These are phyloP conservation scores for Ascaphus truei DNA, from an alignment of 2,113 vertebrate species.

Conservation along the genomic window DNA sequence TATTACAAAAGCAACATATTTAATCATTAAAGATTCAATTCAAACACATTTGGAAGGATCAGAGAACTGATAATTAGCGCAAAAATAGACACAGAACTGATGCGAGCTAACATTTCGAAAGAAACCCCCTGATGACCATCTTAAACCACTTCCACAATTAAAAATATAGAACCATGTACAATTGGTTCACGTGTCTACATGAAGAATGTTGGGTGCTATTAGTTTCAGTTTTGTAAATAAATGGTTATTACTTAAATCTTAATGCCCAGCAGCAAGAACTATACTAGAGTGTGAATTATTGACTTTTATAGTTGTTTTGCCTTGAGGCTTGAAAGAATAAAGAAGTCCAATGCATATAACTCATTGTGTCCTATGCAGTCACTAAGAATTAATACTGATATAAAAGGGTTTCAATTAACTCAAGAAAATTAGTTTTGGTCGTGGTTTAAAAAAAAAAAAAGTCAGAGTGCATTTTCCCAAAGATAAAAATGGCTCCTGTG, in stretches of 20 bases:
- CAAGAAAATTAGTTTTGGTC: conserved; percentile 25
- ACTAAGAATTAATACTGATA: conserved; percentile 16
- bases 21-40: neutral
- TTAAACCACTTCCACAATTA: conserved; percentile 1
- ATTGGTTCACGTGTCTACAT: conserved; percentile 15
- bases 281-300: conserved; percentile 29
- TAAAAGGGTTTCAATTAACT: conserved; percentile 31
- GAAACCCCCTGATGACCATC: neutral
- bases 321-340: neutral
- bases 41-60: neutral
- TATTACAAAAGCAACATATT: neutral
- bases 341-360: conserved; percentile 20
- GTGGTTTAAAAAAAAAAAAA: conserved; percentile 5
- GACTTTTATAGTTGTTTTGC: conserved; percentile 15
- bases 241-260: conserved; percentile 36
- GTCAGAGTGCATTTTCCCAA: neutral
- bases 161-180: neutral
- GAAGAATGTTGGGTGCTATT: conserved; percentile 17
- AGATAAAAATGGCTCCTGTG: neutral
- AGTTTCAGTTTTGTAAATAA: conserved; percentile 28
- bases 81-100: neutral
- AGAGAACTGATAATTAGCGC: neutral
- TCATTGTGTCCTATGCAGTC: conserved; percentile 22
- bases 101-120: neutral
- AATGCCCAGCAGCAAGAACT: conserved; percentile 7